phyloP scores from a whole-genome alignment of 1,140 invertebrate genomes.

The Sitodiplosis mosellana region DNA sequence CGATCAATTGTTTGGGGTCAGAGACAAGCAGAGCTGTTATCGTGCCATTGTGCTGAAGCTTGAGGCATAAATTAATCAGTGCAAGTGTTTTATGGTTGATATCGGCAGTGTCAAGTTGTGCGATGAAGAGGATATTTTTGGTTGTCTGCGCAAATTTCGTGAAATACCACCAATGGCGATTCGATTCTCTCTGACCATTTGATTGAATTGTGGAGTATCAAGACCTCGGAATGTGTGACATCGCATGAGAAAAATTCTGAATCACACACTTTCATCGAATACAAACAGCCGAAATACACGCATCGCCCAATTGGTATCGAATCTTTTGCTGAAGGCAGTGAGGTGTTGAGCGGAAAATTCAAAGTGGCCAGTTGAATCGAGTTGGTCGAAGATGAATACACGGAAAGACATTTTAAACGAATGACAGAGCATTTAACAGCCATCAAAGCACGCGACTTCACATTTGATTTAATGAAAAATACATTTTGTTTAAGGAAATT shows the following conservation, averaged over 20 bases:
- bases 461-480: conserved; percentile 10
- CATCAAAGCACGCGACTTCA: conserved; percentile 60
- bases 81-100: too few species aligned
- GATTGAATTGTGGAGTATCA: conserved; percentile 81
- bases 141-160: too few species aligned
- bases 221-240: conserved; percentile 55
- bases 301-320: conserved; percentile 63
- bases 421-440: conserved; percentile 57
- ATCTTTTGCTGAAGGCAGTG: conserved; percentile 52
- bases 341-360: conserved; percentile 40
- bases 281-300: conserved; percentile 72
- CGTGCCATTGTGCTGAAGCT: too few species aligned
- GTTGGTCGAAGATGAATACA: conserved; percentile 62
- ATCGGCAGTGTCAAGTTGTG: too few species aligned
- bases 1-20: too few species aligned
- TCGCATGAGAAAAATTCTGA: conserved; percentile 67
- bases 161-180: too few species aligned
- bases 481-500: too few species aligned
- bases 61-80: too few species aligned
- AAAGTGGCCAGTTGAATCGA: conserved; percentile 38
- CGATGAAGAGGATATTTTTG: too few species aligned
- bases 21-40: too few species aligned
- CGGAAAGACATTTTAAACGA: conserved; percentile 59
- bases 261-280: conserved; percentile 70
- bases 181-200: conserved; percentile 44